Evolutionary conservation across 2,888 invertebrate genomes (phyloP).

Genomic region (Sphaeridia pumilis): DNA sequence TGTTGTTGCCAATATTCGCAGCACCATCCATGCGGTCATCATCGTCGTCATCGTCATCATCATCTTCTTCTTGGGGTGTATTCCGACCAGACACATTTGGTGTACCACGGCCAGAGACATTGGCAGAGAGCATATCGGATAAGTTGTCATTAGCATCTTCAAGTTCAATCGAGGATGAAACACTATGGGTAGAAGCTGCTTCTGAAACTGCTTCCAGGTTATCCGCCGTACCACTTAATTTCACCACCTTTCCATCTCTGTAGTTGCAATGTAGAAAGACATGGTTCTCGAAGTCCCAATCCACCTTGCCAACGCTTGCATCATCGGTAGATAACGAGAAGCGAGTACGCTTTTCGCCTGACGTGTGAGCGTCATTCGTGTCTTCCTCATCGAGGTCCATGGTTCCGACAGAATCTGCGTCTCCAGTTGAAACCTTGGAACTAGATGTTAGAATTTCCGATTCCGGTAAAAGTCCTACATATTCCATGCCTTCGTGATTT

Average conservation of each 20-base stretch:
- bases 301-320: constrained; percentile 56
- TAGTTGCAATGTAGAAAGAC: constrained; percentile 23
- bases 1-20: constrained; percentile 1
- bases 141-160: constrained; percentile 73
- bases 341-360: constrained; percentile 44
- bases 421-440: constrained; percentile 17
- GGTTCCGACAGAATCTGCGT: constrained; percentile 21
- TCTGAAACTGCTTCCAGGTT: constrained; percentile 91
- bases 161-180: constrained; percentile 71
- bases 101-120: constrained; percentile 80
- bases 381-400: constrained; percentile 35
- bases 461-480: constrained; percentile 55
- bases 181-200: constrained; percentile 89
- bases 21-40: constrained; percentile 13
- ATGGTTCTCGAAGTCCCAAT: constrained; percentile 21
- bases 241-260: constrained; percentile 20
- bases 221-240: constrained; percentile 58
- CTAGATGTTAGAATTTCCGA: constrained; percentile 26
- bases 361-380: constrained; percentile 26
- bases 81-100: constrained; percentile 94
- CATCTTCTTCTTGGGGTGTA: constrained; percentile 59
- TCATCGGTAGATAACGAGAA: constrained; percentile 84
- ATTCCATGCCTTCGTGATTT: constrained; percentile 48
- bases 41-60: constrained; percentile 32
- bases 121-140: constrained; percentile 94